These are phyloP conservation scores for Thalpophila matura DNA, from an alignment of 2,888 invertebrate species.

Conservation along the genomic window DNA sequence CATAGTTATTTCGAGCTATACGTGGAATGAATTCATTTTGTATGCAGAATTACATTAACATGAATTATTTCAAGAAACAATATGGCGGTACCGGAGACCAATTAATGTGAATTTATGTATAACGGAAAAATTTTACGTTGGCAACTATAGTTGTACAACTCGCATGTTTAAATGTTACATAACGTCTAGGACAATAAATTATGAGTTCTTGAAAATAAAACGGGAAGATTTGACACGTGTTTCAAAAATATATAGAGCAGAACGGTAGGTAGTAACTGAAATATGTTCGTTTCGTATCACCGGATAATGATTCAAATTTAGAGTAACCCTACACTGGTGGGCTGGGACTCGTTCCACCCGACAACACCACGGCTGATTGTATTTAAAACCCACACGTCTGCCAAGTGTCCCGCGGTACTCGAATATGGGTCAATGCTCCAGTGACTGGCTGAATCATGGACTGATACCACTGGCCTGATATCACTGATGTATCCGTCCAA, in stretches of 20 bases:
- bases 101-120: conserved; percentile 48
- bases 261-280: conserved; percentile 20
- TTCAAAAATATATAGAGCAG: conserved; percentile 28
- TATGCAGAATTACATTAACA: conserved; percentile 51
- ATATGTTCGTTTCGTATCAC: conserved; percentile 36
- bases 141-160: conserved; percentile 25
- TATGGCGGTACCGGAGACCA: conserved; percentile 28
- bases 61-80: conserved; percentile 51
- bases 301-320: conserved; percentile 60
- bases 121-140: conserved; percentile 25
- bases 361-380: conserved; percentile 68
- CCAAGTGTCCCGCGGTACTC: conserved; percentile 80
- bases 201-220: conserved; percentile 43
- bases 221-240: conserved; percentile 13
- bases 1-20: conserved; percentile 27
- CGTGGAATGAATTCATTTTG: conserved; percentile 43
- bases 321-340: conserved; percentile 60
- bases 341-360: conserved; percentile 38
- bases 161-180: conserved; percentile 25
- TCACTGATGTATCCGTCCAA: conserved; percentile 45
- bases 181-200: conserved; percentile 34
- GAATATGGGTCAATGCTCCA: conserved; percentile 89
- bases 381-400: conserved; percentile 81
- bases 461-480: conserved; percentile 56
- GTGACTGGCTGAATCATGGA: conserved; percentile 69